These are phyloP conservation scores for Setophaga coronata DNA, from an alignment of 2,113 vertebrate genomes.

Conservation along the genomic window DNA sequence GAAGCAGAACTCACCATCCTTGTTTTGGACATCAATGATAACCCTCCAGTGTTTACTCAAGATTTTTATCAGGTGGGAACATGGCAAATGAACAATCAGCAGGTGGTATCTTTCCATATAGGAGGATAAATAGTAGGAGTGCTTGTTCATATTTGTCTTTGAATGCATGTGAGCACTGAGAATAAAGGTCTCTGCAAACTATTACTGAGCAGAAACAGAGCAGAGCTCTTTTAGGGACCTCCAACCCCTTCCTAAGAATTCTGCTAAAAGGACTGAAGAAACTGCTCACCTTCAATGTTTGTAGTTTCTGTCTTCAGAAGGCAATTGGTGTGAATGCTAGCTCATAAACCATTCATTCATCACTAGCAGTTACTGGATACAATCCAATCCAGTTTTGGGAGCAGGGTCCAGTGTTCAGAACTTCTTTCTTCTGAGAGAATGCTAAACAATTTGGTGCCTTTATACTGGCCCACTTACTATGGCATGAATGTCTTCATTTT, in stretches of 20 bases:
- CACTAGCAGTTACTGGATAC: background rate
- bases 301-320: background rate
- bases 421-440: background rate
- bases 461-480: background rate
- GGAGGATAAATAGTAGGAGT: background rate
- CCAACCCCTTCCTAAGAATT: background rate
- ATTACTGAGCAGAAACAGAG: background rate
- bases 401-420: background rate
- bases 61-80: conserved; percentile 83
- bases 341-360: background rate
- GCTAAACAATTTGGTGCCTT: background rate
- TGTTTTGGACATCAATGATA: conserved; percentile 90
- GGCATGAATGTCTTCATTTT: background rate
- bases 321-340: background rate
- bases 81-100: background rate
- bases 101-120: background rate
- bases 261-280: background rate
- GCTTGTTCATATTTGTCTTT: background rate
- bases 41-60: conserved; percentile 84
- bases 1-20: conserved; percentile 76
- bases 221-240: background rate
- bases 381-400: background rate
- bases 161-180: background rate
- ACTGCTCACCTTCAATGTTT: background rate
- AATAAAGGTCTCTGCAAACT: background rate